Evolutionary conservation across 2,888 invertebrate species (phyloP).

Genomic region (Conomelus anceps): DNA sequence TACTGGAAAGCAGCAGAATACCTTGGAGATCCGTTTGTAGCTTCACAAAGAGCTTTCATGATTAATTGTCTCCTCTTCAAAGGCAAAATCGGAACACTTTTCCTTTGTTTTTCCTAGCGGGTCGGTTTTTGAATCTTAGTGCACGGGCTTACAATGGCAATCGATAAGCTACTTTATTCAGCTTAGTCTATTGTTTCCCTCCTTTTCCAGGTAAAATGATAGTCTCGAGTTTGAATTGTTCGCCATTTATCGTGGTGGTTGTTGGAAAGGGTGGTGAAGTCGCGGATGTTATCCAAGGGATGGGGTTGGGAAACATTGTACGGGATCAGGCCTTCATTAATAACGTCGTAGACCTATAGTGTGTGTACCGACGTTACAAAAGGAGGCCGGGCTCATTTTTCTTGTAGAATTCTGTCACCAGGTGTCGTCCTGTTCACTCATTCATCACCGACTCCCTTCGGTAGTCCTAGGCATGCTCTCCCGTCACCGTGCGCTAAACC

Average conservation of each 20-base stretch:
- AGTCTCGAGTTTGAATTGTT: neutral
- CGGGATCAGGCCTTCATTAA: neutral
- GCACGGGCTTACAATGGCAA: neutral
- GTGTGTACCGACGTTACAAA: neutral
- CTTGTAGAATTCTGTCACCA: constrained; percentile 1
- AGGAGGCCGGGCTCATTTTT: neutral
- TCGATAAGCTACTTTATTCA: neutral
- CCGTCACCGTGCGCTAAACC: neutral
- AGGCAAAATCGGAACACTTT: neutral
- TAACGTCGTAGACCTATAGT: neutral
- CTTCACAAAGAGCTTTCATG: neutral
- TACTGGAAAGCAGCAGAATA: neutral
- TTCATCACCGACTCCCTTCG: neutral
- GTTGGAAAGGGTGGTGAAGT: neutral
- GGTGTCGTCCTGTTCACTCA: constrained; percentile 3
- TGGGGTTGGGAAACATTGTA: neutral
- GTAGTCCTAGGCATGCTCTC: neutral
- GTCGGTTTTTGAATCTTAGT: neutral
- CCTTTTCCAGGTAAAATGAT: neutral
- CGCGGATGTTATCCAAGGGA: neutral
- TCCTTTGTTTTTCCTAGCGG: neutral
- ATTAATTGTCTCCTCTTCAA: neutral
- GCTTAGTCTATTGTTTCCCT: neutral
- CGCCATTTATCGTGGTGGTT: neutral
- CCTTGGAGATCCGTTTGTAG: neutral